Base-by-base conservation (phyloP, 64 coral and sea anemone genomes). In the Pocillopora verrucosa region DNA sequence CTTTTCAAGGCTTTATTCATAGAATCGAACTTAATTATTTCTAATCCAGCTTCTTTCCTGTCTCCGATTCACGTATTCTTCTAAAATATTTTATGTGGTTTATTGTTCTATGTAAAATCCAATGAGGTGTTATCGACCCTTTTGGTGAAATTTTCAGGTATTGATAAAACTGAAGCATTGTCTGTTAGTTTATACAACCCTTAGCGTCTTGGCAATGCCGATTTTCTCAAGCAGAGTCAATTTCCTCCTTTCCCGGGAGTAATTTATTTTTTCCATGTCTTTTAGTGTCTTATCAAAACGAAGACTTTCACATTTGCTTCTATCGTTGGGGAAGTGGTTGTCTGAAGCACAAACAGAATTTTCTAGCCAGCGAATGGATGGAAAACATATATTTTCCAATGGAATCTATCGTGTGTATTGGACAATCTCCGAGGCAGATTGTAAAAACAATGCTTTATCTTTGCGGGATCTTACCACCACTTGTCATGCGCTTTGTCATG, bases 1-100 rank as follows among this genome's bases (percentile, higher is more conserved):
- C 61, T n/a, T 56, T 84, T 84, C 34, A 84, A 67, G 65, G 81
- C 81, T 69, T 84, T 84, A 69, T 84, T 84, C 65, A 84, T 84
- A 3, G 65, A 65, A 5, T 84, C 81, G 22, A 84, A 84, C 30
- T 65, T 34, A 20, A 10, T 64, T 63, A 84, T 70, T 68, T 84
- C 70, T 65, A 36, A 13, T 13, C 58, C 36, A 61, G 25, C 19
- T 82, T 82, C 79, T 24, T 82, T 61, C 65, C 35, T 84, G 38
- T 36, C 80, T 84, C 60, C n/a, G n/a, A n/a, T n/a, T 35, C 15
- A 84, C 38, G 36, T 35, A 67, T 67, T 25, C 5, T 7, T 84
- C 36, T 36, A 17, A 16, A 61, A 69, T 45, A 84, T 84, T 84
- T 69, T 69, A 69, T 84, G 61, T 45, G 61, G 63, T 84, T 84